Evolutionary conservation across 2,797 vertebrate genomes (phyloP).

Genomic region (Arctocebus calabarensis): DNA sequence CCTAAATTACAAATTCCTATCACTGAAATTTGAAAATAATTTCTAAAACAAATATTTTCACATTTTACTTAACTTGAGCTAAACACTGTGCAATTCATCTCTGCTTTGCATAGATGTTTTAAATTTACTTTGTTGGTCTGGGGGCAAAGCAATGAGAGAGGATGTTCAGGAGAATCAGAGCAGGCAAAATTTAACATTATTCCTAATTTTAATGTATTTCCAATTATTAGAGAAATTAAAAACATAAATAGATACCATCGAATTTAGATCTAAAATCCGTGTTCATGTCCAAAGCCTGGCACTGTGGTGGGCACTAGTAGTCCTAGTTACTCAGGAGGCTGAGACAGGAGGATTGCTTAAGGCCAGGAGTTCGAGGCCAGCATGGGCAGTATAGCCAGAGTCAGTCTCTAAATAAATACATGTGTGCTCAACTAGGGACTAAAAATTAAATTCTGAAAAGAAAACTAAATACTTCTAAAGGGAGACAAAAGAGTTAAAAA

Average conservation of each 20-base stretch:
- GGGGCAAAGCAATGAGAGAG: background rate
- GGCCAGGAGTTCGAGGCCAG: background rate
- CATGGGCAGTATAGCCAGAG: background rate
- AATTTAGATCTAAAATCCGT: conserved; percentile 42
- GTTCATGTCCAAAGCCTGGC: background rate
- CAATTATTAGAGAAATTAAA: background rate
- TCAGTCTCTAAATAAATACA: background rate
- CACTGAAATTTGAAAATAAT: background rate
- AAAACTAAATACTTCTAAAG: background rate
- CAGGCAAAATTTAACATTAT: background rate
- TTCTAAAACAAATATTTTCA: background rate
- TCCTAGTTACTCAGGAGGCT: background rate
- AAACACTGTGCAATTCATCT: background rate
- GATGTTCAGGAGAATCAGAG: background rate
- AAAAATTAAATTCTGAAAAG: conserved; percentile 14
- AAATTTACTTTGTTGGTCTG: background rate
- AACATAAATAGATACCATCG: background rate
- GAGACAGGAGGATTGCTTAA: background rate
- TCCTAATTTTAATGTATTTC: conserved; percentile 22
- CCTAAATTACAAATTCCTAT: background rate
- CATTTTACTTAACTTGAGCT: conserved; percentile 7
- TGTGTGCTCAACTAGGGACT: background rate
- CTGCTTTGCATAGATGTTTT: background rate
- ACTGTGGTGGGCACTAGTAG: background rate
- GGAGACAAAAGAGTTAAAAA: conserved; percentile 20